phyloP scores from a whole-genome alignment of 1,140 invertebrate species.

The Tenebrio molitor region DNA sequence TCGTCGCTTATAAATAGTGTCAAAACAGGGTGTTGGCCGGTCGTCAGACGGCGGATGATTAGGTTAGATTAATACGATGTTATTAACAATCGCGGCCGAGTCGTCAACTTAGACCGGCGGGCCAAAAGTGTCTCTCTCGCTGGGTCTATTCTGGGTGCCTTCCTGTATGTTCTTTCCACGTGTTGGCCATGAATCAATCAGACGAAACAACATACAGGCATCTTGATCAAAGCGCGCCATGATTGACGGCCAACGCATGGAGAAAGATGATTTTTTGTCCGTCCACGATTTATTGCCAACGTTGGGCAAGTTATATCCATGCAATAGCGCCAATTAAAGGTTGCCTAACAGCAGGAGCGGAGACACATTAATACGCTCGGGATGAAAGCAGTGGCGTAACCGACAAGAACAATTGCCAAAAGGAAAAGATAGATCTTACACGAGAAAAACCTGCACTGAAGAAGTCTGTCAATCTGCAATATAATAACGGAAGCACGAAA shows the following conservation, averaged over 20 bases:
- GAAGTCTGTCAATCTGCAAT: too few species aligned
- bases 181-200: slow-evolving; percentile 54
- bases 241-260: slow-evolving; percentile 53
- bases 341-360: not conserved
- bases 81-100: slow-evolving; percentile 36
- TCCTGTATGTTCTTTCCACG: slow-evolving; percentile 37
- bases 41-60: slow-evolving; percentile 27
- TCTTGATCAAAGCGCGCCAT: slow-evolving; percentile 51
- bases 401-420: too few species aligned
- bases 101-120: slow-evolving; percentile 9
- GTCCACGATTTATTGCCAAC: slow-evolving; percentile 36
- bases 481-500: too few species aligned
- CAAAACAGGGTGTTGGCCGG: slow-evolving; percentile 37
- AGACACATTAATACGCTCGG: not conserved
- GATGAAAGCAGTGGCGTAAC: too few species aligned
- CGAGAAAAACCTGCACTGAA: too few species aligned
- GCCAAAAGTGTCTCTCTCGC: slow-evolving; percentile 27
- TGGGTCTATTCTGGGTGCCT: slow-evolving; percentile 36
- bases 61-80: slow-evolving; percentile 28
- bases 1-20: slow-evolving; percentile 25
- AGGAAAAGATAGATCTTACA: too few species aligned
- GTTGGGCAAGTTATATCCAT: not conserved
- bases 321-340: slow-evolving; percentile 20
- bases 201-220: slow-evolving; percentile 45
- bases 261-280: slow-evolving; percentile 42